phyloP scores from a whole-genome alignment of 2,888 invertebrate species.

The Quadroppia sp. region DNA sequence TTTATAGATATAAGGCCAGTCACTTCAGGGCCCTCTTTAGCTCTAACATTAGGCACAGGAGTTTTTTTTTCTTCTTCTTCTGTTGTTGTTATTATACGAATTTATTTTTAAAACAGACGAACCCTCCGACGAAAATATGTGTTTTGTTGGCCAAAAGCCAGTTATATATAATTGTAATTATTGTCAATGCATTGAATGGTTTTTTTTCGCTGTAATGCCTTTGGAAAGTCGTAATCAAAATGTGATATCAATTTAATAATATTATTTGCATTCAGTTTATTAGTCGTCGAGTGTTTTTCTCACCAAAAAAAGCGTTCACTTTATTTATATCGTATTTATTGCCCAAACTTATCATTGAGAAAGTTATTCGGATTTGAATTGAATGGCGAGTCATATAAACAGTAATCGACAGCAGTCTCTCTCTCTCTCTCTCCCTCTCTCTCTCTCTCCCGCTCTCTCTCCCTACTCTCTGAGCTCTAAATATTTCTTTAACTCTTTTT shows the following conservation, averaged over 20 bases:
- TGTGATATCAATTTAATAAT: too few species aligned
- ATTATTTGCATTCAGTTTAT: neutral
- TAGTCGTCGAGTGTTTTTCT: neutral
- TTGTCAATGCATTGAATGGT: neutral
- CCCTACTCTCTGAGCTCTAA: neutral
- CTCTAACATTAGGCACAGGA: neutral
- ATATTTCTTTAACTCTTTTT: slow-evolving; percentile 16
- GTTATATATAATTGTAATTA: neutral
- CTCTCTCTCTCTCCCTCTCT: neutral
- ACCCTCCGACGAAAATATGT: neutral
- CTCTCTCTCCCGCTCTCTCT: neutral
- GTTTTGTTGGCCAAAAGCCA: neutral
- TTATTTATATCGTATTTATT: neutral
- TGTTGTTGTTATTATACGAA: too few species aligned
- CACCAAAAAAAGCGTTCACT: too few species aligned
- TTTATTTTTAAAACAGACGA: neutral
- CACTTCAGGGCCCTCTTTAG: slow-evolving; percentile 1
- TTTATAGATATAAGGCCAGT: slow-evolving; percentile 11
- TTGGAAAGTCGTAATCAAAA: too few species aligned
- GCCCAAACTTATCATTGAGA: neutral
- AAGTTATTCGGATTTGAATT: neutral
- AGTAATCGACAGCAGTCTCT: neutral
- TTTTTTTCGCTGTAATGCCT: neutral
- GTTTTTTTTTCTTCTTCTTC: too few species aligned
- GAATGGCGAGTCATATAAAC: neutral